A percentile compares a stretch with the other conserved stretches of the same genome.
These are phyloP conservation scores for Campylomormyrus numenius DNA, from an alignment of 2,113 vertebrate genomes.

Conservation along the genomic window DNA sequence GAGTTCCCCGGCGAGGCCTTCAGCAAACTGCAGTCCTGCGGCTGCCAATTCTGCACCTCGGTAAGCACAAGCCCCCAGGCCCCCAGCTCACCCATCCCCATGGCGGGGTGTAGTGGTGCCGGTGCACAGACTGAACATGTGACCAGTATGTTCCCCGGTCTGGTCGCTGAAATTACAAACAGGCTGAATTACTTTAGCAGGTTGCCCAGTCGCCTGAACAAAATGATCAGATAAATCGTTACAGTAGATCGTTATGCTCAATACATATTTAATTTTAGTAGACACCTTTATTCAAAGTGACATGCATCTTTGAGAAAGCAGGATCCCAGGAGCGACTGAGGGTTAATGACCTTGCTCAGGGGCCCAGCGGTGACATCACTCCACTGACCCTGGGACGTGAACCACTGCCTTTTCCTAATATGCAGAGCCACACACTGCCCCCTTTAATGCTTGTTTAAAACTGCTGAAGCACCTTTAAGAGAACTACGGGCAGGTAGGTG, in stretches of 20 bases:
- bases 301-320: neutral
- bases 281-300: neutral
- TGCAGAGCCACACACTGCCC: neutral
- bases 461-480: neutral
- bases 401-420: neutral
- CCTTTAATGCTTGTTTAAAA: neutral
- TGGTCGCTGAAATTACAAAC: neutral
- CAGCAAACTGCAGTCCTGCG: slow-evolving; percentile 73
- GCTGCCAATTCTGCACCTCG: slow-evolving; percentile 77
- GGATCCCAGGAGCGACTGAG: neutral
- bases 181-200: neutral
- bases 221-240: neutral
- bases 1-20: slow-evolving; percentile 70
- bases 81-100: neutral
- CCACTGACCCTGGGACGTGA: neutral
- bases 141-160: neutral
- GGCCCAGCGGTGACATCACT: neutral
- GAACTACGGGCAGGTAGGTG: neutral
- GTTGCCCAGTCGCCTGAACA: neutral
- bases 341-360: neutral
- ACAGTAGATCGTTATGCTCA: neutral
- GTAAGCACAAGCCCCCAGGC: slow-evolving; percentile 46
- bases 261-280: neutral
- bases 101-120: neutral
- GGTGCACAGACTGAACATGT: neutral